phyloP scores from a whole-genome alignment of 2,113 vertebrate species.

The Tupaia chinensis region DNA sequence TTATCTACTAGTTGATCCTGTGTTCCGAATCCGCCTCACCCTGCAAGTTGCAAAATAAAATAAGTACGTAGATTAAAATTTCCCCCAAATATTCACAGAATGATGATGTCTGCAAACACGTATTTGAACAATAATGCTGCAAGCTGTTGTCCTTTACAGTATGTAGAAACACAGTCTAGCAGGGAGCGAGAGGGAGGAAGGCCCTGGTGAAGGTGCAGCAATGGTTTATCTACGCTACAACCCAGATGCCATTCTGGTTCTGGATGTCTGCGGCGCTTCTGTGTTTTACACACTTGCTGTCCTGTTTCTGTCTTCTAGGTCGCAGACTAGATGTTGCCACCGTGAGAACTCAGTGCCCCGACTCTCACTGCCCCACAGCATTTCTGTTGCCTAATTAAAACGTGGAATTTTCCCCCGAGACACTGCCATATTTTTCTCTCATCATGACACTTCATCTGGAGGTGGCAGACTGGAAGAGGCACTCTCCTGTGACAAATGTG shows the following conservation, averaged over 20 bases:
- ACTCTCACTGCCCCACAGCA: background rate
- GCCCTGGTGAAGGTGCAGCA: background rate
- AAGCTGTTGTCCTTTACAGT: background rate
- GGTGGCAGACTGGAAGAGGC: slow-evolving; percentile 73
- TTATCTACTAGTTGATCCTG: background rate
- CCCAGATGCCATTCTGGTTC: background rate
- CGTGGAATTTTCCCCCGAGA: slow-evolving; percentile 44
- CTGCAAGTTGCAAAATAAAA: background rate
- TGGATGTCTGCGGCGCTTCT: background rate
- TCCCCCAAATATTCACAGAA: background rate
- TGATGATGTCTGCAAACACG: background rate
- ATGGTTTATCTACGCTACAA: background rate
- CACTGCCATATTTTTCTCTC: slow-evolving; percentile 69
- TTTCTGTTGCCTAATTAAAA: slow-evolving; percentile 66
- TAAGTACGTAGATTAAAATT: background rate
- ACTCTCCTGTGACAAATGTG: slow-evolving; percentile 73
- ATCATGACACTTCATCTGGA: slow-evolving; percentile 80
- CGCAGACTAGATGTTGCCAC: background rate
- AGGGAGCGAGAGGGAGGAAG: background rate
- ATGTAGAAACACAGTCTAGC: background rate
- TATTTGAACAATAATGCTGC: background rate
- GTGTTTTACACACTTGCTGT: background rate
- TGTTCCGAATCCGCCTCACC: background rate
- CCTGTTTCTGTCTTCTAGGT: background rate
- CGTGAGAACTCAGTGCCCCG: background rate